Evolutionary conservation across 2,113 vertebrate genomes (phyloP).

Genomic region (Colistium nudipinnis): DNA sequence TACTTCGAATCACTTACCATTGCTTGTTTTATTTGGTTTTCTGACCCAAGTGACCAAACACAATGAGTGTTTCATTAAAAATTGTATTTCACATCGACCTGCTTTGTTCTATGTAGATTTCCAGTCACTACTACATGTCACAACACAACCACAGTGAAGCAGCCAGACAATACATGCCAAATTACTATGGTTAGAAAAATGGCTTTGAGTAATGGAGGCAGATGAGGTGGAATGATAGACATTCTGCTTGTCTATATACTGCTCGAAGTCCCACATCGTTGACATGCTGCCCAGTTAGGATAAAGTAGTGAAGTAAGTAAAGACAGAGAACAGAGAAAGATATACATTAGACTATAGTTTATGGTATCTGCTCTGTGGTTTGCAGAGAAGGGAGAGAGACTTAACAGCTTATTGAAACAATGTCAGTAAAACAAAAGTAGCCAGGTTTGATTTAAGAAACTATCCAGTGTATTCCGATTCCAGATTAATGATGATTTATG

Average conservation of each 20-base stretch:
- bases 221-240: neutral
- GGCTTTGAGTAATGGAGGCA: neutral
- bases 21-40: too few species aligned
- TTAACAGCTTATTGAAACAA: too few species aligned
- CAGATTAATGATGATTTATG: neutral
- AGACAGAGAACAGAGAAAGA: neutral
- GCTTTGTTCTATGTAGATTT: too few species aligned
- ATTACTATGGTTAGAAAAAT: neutral
- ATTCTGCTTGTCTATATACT: neutral
- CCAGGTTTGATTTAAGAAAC: neutral
- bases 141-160: too few species aligned
- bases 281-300: neutral
- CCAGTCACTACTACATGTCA: too few species aligned
- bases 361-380: neutral
- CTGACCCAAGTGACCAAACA: too few species aligned
- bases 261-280: conserved; percentile 9
- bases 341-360: too few species aligned
- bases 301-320: conserved; percentile 11
- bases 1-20: too few species aligned
- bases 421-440: neutral
- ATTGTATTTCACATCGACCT: too few species aligned
- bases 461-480: neutral
- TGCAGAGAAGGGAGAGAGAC: too few species aligned
- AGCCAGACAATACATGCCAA: neutral
- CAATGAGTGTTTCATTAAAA: too few species aligned